Conservation (phyloP, 2,888 invertebrate genomes). For the Cantharis flavilabris region DNA sequence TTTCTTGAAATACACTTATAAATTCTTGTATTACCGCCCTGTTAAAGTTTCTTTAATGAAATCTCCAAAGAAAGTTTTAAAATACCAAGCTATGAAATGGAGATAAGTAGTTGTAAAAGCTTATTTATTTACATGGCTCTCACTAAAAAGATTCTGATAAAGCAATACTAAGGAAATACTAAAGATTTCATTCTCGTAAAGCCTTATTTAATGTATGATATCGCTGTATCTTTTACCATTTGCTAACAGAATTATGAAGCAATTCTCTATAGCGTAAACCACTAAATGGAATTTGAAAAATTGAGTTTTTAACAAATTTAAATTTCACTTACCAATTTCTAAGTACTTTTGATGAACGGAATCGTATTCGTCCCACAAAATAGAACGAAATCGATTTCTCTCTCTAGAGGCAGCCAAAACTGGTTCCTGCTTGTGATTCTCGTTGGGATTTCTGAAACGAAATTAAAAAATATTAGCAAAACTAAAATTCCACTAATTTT, state of each 20-base stretch:
- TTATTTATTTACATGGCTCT: background rate
- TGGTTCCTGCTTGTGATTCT: constrained; percentile 78
- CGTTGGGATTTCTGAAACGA: constrained; percentile 79
- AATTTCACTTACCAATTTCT: constrained; percentile 76
- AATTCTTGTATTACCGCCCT: background rate
- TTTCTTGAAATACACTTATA: background rate
- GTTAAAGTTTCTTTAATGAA: background rate
- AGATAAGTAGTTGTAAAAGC: background rate
- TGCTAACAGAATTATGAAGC: background rate
- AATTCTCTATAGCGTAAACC: background rate
- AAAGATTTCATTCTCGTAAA: background rate
- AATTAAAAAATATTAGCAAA: constrained; percentile 18
- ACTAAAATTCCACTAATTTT: background rate
- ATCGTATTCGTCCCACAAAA: constrained; percentile 92
- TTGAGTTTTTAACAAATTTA: background rate
- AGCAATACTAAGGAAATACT: background rate
- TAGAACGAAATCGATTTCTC: constrained; percentile 79
- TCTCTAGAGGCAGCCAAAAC: constrained; percentile 80
- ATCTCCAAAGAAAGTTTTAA: background rate
- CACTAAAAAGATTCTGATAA: background rate
- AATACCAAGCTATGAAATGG: background rate
- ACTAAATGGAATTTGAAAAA: background rate
- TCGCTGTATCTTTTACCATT: background rate
- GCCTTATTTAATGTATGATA: background rate
- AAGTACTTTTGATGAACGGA: constrained; percentile 91